These are phyloP conservation scores for Pipa parva DNA, from an alignment of 2,113 vertebrate species.

Conservation along the genomic window DNA sequence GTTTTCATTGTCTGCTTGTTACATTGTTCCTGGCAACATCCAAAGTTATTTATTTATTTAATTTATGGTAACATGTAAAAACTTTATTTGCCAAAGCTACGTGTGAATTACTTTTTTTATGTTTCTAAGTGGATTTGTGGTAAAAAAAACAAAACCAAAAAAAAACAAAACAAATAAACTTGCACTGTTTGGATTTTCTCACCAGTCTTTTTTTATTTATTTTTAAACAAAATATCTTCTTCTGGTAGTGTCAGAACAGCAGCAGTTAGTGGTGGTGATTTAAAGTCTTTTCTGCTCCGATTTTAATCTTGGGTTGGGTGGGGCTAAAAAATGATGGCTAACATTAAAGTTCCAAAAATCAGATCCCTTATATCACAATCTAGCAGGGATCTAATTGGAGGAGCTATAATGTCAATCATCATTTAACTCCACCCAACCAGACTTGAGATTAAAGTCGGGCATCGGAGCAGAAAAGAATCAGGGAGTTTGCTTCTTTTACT, in stretches of 20 bases:
- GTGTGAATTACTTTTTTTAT: slow-evolving; percentile 41
- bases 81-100: slow-evolving; percentile 47
- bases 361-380: too few species aligned
- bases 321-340: too few species aligned
- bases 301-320: too few species aligned
- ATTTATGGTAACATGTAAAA: slow-evolving; percentile 56
- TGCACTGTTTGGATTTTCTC: slow-evolving; percentile 50
- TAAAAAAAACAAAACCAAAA: slow-evolving; percentile 18
- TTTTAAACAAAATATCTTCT: neutral
- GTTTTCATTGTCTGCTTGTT: slow-evolving; percentile 43
- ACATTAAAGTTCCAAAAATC: too few species aligned
- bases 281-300: neutral
- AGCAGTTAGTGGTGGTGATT: neutral
- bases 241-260: neutral
- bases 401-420: too few species aligned
- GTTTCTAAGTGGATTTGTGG: slow-evolving; percentile 14
- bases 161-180: slow-evolving; percentile 30
- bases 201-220: neutral
- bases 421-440: too few species aligned
- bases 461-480: too few species aligned
- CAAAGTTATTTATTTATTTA: slow-evolving; percentile 69
- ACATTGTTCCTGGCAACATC: slow-evolving; percentile 56
- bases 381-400: too few species aligned
- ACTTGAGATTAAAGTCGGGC: too few species aligned
- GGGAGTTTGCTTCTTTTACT: too few species aligned